phyloP scores from a whole-genome alignment of 1,140 invertebrate species.

The Drosophila mojavensis region DNA sequence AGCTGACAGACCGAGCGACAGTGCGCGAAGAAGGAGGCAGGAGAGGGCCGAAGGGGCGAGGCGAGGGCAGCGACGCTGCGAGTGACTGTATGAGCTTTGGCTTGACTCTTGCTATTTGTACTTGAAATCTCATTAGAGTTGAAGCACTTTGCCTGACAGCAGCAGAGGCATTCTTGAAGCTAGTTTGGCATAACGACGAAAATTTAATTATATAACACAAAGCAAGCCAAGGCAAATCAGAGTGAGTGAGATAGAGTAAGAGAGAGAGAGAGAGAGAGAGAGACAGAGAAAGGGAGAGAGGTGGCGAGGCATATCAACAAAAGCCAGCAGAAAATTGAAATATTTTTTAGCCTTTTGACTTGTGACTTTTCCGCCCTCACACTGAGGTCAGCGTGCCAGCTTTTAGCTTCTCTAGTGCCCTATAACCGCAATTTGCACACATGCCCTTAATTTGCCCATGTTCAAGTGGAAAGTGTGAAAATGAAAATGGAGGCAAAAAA shows the following conservation, averaged over 20 bases:
- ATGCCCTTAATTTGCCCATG: constrained; percentile 47
- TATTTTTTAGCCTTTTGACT: constrained; percentile 67
- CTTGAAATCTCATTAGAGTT: constrained; percentile 81
- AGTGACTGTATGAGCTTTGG: constrained; percentile 35
- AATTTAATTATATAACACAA: constrained; percentile 77
- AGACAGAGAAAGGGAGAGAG: background rate
- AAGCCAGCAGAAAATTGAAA: constrained; percentile 70
- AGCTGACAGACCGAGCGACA: constrained; percentile 12
- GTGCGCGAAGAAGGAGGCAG: background rate
- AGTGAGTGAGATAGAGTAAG: background rate
- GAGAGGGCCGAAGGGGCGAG: background rate
- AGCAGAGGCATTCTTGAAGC: constrained; percentile 21
- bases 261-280: background rate
- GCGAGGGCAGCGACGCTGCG: background rate
- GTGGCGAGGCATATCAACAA: constrained; percentile 39
- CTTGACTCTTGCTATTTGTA: constrained; percentile 63
- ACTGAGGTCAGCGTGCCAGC: constrained; percentile 9
- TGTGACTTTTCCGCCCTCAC: constrained; percentile 1
- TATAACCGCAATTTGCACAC: constrained; percentile 67
- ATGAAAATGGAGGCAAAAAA: constrained; percentile 16
- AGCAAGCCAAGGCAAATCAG: constrained; percentile 39
- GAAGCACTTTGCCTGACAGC: constrained; percentile 69
- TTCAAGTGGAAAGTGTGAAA: constrained; percentile 63
- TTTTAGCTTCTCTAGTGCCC: constrained; percentile 30
- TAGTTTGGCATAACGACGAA: constrained; percentile 59